Evolutionary conservation across 2,797 vertebrate genomes (phyloP), one percentile per base, ranked within the genome.

Genomic region (Muscicapa striata): DNA sequence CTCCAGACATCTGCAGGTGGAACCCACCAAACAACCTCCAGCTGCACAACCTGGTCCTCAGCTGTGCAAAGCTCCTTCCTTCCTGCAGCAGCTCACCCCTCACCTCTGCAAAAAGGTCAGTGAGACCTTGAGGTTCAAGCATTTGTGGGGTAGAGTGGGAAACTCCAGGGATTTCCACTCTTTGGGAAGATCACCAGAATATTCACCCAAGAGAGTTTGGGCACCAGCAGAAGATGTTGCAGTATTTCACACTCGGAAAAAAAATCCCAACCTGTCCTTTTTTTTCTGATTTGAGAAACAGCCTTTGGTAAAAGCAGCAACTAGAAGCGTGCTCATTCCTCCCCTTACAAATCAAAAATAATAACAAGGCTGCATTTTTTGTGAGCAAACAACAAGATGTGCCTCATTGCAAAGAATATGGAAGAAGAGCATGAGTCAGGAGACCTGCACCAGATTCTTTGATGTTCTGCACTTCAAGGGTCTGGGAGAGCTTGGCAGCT

Each of bases 331-430:
- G 34, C 18, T 74, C 15, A 11, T 81, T 82, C 32, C 11, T 77
- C 5, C 27, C n/a, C 13, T 23, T 38, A 23, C 13, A 59, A 32
- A 13, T 81, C 82, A 26, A 45, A 74, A 90, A 81, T 46, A 84
- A 83, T 34, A 87, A 14, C 11, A 45, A 72, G n/a, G 23, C 23
- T 88, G 22, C 30, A 19, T 54, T 93, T 94, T 93, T 58, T 64
- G 41, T 40, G 30, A 59, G 22, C 8, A 27, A 93, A 64, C 12
- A 79, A 7, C 32, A 78, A 52, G 51, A 76, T 32, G 36, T 73
- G 41, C 16, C 12, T 55, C 45, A 59, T 22, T 57, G 52, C 40
- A 69, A 51, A 55, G 46, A 62, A 12, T 13, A 4, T 6, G 43
- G 51, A 84, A 72, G 54, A 90, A 46, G n/a, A 82, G 20, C 0